phyloP scores from a whole-genome alignment of 2,113 vertebrate genomes.

The Bettongia penicillata region DNA sequence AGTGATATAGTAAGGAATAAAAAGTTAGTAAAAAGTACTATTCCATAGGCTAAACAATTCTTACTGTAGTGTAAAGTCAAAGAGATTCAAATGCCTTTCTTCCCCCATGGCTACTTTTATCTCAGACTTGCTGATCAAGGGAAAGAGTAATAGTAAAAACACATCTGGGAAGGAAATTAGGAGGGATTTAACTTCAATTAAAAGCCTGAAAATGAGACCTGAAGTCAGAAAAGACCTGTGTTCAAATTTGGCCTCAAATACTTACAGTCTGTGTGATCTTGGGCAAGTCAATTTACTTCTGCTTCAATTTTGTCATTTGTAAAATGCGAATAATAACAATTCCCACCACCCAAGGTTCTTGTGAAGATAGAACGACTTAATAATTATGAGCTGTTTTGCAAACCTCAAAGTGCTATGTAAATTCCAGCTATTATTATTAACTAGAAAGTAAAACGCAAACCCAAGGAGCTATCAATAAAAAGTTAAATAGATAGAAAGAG shows the following conservation, averaged over 20 bases:
- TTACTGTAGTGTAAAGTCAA: neutral
- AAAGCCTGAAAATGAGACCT: neutral
- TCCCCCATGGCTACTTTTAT: neutral
- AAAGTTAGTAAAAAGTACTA: neutral
- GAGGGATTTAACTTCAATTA: neutral
- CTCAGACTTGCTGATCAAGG: neutral
- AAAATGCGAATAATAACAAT: neutral
- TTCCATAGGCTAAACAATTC: neutral
- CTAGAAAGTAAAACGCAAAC: neutral
- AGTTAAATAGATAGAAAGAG: slow-evolving; percentile 17
- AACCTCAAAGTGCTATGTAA: neutral
- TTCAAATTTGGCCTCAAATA: neutral
- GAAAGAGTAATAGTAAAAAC: neutral
- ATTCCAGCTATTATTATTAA: neutral
- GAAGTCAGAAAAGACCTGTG: neutral
- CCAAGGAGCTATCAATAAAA: neutral
- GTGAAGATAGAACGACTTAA: neutral
- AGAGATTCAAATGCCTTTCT: neutral
- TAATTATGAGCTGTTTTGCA: neutral
- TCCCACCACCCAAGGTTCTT: neutral
- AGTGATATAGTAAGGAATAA: neutral
- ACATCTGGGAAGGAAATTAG: neutral
- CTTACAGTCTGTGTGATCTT: neutral
- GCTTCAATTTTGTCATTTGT: neutral
- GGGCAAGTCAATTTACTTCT: neutral